A percentile compares a stretch with the other conserved stretches of the same genome.
phyloP scores from a whole-genome alignment of 2,888 invertebrate species.

The Chaitophorus viminalis region DNA sequence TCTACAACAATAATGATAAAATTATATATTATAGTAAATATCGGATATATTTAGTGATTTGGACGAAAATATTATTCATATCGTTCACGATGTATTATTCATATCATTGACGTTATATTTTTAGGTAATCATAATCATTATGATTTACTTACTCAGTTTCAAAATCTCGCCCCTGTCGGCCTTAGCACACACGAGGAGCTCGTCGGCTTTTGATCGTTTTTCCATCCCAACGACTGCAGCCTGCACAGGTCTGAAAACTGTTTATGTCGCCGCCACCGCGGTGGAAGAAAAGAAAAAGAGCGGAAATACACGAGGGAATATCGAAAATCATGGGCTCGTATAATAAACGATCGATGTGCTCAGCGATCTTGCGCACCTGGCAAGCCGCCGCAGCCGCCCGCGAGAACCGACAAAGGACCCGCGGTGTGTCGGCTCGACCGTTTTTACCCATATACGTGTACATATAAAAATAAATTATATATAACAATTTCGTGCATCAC shows the following conservation, averaged over 20 bases:
- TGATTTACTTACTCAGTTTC: too few species aligned
- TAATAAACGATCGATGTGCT: not conserved
- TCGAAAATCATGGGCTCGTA: too few species aligned
- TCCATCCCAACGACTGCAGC: not conserved
- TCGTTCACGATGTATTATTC: too few species aligned
- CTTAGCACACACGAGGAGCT: too few species aligned
- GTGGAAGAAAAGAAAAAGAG: too few species aligned
- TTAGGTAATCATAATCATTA: too few species aligned
- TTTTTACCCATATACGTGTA: not conserved
- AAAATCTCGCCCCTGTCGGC: not conserved
- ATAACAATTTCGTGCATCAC: not conserved
- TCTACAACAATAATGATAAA: too few species aligned
- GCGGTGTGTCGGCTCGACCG: not conserved
- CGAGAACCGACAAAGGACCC: constrained; percentile 5
- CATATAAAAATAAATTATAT: not conserved
- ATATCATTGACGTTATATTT: too few species aligned
- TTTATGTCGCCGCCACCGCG: not conserved
- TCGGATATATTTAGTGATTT: too few species aligned
- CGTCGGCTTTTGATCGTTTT: too few species aligned
- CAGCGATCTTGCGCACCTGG: not conserved
- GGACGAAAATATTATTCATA: too few species aligned
- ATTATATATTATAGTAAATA: too few species aligned
- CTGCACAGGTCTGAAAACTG: not conserved
- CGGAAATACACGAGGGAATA: not conserved
- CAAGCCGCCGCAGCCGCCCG: not conserved